Evolutionary conservation across 2,888 invertebrate species (phyloP).

Genomic region (Oscheius sp.): DNA sequence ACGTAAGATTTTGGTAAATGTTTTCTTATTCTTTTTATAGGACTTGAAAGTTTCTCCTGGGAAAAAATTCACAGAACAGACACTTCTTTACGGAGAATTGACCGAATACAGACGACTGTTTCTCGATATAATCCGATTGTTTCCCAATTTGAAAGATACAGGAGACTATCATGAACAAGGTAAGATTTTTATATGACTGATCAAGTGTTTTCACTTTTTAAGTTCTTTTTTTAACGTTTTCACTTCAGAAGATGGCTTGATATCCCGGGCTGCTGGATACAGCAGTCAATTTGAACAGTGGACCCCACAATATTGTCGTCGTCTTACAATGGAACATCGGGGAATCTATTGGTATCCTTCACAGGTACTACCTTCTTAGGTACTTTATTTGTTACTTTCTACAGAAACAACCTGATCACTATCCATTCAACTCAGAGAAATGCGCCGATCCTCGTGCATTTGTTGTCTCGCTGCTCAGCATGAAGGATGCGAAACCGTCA

Average conservation of each 20-base stretch:
- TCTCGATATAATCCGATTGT: constrained; percentile 20
- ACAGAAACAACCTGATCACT: constrained; percentile 5
- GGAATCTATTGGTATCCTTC: constrained; percentile 27
- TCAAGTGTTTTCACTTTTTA: neutral
- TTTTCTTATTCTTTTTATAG: constrained; percentile 28
- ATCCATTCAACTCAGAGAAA: constrained; percentile 3
- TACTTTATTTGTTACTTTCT: neutral
- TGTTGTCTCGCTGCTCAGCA: neutral
- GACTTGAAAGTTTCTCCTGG: constrained; percentile 39
- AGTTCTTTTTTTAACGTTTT: neutral
- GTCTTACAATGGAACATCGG: neutral
- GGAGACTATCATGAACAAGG: neutral
- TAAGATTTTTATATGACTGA: neutral
- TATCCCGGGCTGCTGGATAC: neutral
- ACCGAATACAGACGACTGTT: constrained; percentile 15
- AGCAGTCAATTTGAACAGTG: neutral
- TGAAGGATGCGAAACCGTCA: neutral
- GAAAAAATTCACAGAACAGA: constrained; percentile 24
- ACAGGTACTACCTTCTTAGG: neutral
- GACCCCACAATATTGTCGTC: constrained; percentile 23
- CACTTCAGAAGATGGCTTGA: neutral
- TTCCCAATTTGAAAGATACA: constrained; percentile 1
- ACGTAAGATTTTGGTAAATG: neutral
- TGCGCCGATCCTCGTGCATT: neutral
- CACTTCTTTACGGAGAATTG: constrained; percentile 38